phyloP scores from a whole-genome alignment of 1,140 invertebrate species.

The Caenorhabditis remanei region DNA sequence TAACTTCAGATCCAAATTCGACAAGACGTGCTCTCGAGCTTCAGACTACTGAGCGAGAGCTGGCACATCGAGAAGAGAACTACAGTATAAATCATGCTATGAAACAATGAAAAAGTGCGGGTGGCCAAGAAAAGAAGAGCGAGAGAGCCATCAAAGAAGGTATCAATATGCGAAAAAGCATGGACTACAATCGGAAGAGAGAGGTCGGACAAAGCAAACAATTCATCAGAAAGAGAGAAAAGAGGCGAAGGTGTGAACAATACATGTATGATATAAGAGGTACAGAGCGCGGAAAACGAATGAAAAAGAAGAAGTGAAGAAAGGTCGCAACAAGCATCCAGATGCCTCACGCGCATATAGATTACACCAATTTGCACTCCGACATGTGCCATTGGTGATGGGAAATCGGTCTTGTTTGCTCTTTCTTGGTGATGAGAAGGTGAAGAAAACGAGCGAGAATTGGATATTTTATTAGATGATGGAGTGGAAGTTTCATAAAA shows the following conservation, averaged over 20 bases:
- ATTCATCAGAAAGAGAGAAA: conserved; percentile 24
- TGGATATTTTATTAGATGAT: too few species aligned
- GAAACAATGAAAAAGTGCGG: conserved; percentile 12
- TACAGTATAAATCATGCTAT: not conserved
- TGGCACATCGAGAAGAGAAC: not conserved
- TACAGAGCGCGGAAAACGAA: not conserved
- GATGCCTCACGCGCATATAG: conserved; percentile 41
- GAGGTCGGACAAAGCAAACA: conserved; percentile 51
- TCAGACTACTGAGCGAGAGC: too few species aligned
- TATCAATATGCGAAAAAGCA: conserved; percentile 55
- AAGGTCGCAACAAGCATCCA: conserved; percentile 50
- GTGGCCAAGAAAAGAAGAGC: not conserved
- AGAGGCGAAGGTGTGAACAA: conserved; percentile 41
- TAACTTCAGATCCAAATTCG: too few species aligned
- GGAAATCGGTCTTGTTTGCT: conserved; percentile 27
- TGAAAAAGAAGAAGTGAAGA: not conserved
- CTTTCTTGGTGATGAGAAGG: not conserved
- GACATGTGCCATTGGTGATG: conserved; percentile 35
- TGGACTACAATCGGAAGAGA: conserved; percentile 33
- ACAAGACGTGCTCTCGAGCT: too few species aligned
- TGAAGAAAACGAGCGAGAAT: not conserved
- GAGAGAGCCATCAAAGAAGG: conserved; percentile 8
- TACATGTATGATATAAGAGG: conserved; percentile 44
- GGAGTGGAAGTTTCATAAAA: too few species aligned
- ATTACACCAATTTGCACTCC: conserved; percentile 53